Conservation (phyloP, 2,797 vertebrate genomes). For the Distichodus sexfasciatus region DNA sequence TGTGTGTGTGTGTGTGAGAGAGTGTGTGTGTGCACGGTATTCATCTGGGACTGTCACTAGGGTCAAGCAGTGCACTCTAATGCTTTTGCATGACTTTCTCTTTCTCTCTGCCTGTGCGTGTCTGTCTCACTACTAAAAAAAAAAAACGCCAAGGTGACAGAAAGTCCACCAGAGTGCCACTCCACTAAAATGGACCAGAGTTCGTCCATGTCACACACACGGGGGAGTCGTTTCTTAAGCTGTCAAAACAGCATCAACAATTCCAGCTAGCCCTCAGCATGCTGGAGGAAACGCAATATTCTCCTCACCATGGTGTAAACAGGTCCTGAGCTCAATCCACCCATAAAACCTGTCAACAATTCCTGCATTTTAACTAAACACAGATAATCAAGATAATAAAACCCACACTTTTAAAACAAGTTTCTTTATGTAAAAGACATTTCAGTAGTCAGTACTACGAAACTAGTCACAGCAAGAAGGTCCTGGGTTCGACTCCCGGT, state of each 20-base stretch:
- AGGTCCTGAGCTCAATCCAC: neutral
- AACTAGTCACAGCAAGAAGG: too few species aligned
- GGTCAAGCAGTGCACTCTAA: constrained; percentile 11
- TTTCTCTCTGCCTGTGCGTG: neutral
- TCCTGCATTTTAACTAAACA: too few species aligned
- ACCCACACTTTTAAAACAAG: too few species aligned
- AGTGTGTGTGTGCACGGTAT: neutral
- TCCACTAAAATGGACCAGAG: neutral
- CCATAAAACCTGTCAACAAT: neutral
- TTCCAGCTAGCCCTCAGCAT: neutral
- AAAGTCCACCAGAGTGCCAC: neutral
- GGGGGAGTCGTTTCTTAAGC: neutral
- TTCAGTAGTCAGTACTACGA: too few species aligned
- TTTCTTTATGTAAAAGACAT: too few species aligned
- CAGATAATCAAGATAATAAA: too few species aligned
- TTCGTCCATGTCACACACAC: neutral
- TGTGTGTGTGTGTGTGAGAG: neutral
- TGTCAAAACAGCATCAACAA: neutral
- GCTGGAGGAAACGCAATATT: constrained; percentile 1
- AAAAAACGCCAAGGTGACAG: constrained; percentile 22
- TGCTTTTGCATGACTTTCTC: neutral
- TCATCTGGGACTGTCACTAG: constrained; percentile 31
- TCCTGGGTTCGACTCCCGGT: too few species aligned
- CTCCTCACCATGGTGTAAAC: neutral
- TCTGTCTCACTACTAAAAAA: constrained; percentile 11